Conservation (phyloP, 2,888 invertebrate species). For the Drosophila maculinotata region DNA sequence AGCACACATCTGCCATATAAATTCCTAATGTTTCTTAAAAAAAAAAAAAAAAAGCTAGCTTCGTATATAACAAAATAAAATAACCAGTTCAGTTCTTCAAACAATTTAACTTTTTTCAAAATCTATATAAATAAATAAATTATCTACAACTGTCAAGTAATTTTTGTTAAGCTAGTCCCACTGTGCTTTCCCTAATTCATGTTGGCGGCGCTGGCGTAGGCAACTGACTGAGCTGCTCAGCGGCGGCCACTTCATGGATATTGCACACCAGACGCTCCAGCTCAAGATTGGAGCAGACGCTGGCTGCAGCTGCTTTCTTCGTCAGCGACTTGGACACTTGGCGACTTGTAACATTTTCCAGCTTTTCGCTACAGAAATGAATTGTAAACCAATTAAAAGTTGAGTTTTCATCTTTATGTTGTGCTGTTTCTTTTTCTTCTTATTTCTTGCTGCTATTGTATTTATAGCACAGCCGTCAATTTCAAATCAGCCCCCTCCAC, state of each 20-base stretch:
- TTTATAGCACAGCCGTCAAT: conserved; percentile 34
- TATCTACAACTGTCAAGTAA: background rate
- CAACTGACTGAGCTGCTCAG: conserved; percentile 28
- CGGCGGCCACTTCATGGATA: conserved; percentile 71
- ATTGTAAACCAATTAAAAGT: conserved; percentile 78
- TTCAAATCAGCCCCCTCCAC: background rate
- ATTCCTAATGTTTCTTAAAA: too few species aligned
- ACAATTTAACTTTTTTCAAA: too few species aligned
- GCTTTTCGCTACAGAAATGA: conserved; percentile 72
- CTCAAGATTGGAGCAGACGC: conserved; percentile 25
- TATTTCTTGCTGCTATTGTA: conserved; percentile 12
- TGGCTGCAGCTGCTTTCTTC: conserved; percentile 70
- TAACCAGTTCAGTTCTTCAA: too few species aligned
- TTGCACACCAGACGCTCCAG: conserved; percentile 63
- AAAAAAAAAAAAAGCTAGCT: too few species aligned
- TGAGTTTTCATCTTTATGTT: conserved; percentile 61
- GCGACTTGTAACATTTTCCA: conserved; percentile 72
- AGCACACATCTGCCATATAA: too few species aligned
- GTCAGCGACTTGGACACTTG: conserved; percentile 34
- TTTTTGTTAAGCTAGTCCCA: conserved; percentile 25
- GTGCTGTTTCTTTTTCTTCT: conserved; percentile 11
- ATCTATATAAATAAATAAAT: too few species aligned
- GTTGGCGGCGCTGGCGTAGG: conserved; percentile 44
- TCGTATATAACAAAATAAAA: too few species aligned
- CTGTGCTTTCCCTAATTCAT: conserved; percentile 68